These are phyloP conservation scores for Zaprionus davidi DNA, from an alignment of 1,140 invertebrate species.

Conservation along the genomic window DNA sequence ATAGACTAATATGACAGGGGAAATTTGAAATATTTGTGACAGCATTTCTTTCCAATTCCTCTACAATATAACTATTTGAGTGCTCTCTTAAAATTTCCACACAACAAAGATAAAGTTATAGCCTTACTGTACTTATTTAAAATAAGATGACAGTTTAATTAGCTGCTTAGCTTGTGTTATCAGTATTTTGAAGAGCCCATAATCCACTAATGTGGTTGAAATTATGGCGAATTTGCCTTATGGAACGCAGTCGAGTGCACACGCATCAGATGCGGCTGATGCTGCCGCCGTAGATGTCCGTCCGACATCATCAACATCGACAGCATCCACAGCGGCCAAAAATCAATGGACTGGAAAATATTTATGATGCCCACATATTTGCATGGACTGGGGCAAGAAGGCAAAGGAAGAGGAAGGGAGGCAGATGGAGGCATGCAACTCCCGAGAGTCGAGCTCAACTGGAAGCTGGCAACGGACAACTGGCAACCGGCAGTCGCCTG, in stretches of 20 bases:
- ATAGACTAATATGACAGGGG: background rate
- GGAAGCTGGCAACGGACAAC: background rate
- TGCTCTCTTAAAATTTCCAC: background rate
- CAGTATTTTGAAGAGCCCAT: background rate
- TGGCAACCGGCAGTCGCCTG: slow-evolving; percentile 24
- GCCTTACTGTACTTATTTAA: too few species aligned
- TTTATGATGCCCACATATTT: slow-evolving; percentile 74
- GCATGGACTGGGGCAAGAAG: slow-evolving; percentile 12
- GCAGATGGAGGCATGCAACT: background rate
- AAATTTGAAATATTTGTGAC: background rate
- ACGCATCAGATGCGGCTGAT: slow-evolving; percentile 11
- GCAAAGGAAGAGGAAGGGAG: background rate
- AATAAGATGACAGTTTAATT: background rate
- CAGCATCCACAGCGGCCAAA: slow-evolving; percentile 75
- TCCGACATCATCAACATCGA: slow-evolving; percentile 74
- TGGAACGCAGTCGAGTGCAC: slow-evolving; percentile 42
- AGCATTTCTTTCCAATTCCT: background rate
- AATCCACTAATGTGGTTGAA: background rate
- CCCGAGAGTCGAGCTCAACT: background rate
- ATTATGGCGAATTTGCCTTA: slow-evolving; percentile 42
- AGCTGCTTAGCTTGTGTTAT: background rate
- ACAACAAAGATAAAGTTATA: too few species aligned
- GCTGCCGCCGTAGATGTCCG: slow-evolving; percentile 13
- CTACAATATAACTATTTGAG: background rate
- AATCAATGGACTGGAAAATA: slow-evolving; percentile 81